Base-by-base conservation (phyloP, 2,797 vertebrate species). In the Takifugu rubripes region DNA sequence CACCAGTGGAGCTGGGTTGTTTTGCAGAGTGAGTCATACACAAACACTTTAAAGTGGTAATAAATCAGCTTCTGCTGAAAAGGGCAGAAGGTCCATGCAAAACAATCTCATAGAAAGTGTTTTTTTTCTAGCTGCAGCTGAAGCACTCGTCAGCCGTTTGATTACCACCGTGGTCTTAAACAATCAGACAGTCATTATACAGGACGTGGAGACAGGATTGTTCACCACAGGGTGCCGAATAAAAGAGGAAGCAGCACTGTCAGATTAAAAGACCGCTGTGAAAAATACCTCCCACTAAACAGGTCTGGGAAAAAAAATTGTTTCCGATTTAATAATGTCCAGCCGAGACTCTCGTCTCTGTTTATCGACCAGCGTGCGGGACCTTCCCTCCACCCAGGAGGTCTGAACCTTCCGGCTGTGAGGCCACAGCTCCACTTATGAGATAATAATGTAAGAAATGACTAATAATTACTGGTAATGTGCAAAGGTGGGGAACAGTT, bases 161-260 rank as follows among this genome's bases (percentile, higher is more conserved):
- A 75, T 79, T 53, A 66, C 24, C 31, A 25, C 46, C n/a, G 24
- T 5, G 48, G 42, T 7, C 5, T 59, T 36, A 26, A 53, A 60
- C 43, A 67, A 59, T 67, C 54, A 62, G 64, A 72, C 14, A 54
- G 25, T 72, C 40, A 64, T 74, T 42, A 49, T 25, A 48, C 65
- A 75, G 75, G 79, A 85, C 72, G 62, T 58, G 49, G 57, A 64
- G 67, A 64, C 58, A 44, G 56, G 43, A 40, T 66, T 65, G 55
- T 45, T 72, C 81, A 55, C 71, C 68, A 40, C 74, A 54, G 81
- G 81, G 55, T 1, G 40, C 67, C 79, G 72, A 82, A 83, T 82
- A 72, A 74, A 77, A 78, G 62, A 53, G 54, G 64, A 79, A 59
- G 54, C 58, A 51, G 53, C 58, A 45, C 63, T 40, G 31, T 73